Evolutionary conservation across 2,113 vertebrate genomes (phyloP), one percentile per base, ranked within the genome.

Genomic region (Crotalus viridis): DNA sequence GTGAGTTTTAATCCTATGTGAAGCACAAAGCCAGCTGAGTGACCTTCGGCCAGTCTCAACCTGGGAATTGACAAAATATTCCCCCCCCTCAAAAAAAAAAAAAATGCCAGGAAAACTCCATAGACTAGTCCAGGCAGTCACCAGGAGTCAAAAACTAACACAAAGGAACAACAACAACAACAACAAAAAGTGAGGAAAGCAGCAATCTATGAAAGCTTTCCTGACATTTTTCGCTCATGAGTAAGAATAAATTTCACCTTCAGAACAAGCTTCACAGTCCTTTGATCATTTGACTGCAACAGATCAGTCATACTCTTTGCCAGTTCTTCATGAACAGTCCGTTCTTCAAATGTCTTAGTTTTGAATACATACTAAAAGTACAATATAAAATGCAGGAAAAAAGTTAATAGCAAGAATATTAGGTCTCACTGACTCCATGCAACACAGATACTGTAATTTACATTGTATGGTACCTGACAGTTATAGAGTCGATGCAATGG

Each of bases 251-350:
- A 24, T 13, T 91, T 96, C 96, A 99, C 99, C 98, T 98, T 99
- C 19, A 99, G 98, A 93, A 98, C 97, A 92, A 98, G 98, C 95
- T 97, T 99, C 88, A 99, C 97, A n/a, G 98, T 98, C 61, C 97
- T 91, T 94, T 98, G 98, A 54, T 99, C 99, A 94, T 99, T 99
- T 94, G 98, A 98, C 96, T 99, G 99, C 95, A 99, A 97, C 95
- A 99, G 98, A 91, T 98, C 98, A 94, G 97, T 98, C 98, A 99
- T 96, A 55, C 97, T 99, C 96, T 98, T 99, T 28, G 98, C 97
- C 95, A 99, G 96, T 95, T 99, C 99, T 94, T 99, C 99, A 39
- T 99, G 99, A 88, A 99, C 97, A 0, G 99, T 99, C 95, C 98
- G 98, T 94, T 98, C 98, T 93, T 98, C 98, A 93, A 98, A 98